Conservation (phyloP, 2,113 vertebrate genomes). For the Otus sunia region DNA sequence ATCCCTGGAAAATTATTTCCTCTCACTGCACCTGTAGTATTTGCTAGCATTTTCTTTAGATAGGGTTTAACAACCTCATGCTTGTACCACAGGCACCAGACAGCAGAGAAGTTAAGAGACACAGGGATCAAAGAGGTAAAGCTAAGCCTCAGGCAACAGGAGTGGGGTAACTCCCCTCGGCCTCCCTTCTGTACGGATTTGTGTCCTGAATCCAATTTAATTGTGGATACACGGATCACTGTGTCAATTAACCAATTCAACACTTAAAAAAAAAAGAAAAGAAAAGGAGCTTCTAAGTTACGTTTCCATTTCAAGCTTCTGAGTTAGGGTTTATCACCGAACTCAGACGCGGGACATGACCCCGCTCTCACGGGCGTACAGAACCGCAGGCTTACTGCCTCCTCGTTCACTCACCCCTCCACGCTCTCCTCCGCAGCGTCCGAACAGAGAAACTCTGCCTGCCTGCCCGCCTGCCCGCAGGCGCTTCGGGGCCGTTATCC, state of each 20-base stretch:
- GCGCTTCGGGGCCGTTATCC: background rate
- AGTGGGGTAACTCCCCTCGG: background rate
- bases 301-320: background rate
- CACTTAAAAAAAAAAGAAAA: background rate
- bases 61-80: background rate
- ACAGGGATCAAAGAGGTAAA: background rate
- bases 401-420: background rate
- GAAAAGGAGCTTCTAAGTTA: background rate
- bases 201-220: background rate
- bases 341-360: accelerated
- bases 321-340: background rate
- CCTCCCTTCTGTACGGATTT: background rate
- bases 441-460: background rate
- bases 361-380: accelerated
- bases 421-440: background rate
- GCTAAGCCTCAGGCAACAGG: background rate
- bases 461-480: accelerated
- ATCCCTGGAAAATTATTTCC: background rate
- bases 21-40: background rate
- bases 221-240: background rate
- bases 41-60: background rate
- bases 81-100: background rate
- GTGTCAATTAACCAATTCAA: background rate
- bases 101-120: background rate
- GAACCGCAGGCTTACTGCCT: background rate